A percentile compares a stretch with the other conserved stretches of the same genome.
Conservation (phyloP, 2,888 invertebrate species). For the Acleris holmiana region DNA sequence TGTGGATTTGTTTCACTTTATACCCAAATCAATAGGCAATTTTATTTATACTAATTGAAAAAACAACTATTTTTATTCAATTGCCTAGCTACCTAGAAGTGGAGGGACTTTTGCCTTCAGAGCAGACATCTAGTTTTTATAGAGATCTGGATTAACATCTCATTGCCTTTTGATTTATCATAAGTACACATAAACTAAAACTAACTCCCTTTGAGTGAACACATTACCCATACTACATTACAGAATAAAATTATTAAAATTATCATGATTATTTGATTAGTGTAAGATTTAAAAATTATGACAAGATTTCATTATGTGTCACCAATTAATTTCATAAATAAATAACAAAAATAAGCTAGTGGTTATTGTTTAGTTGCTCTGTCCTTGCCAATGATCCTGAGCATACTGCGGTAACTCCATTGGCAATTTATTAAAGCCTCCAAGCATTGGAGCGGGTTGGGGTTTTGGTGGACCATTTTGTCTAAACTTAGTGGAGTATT, state of each 20-base stretch:
- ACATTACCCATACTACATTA: constrained; percentile 16
- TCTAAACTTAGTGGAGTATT: constrained; percentile 97
- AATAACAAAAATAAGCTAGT: constrained; percentile 1
- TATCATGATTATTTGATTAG: neutral
- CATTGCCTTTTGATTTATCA: constrained; percentile 13
- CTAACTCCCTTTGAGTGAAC: constrained; percentile 33
- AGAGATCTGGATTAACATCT: constrained; percentile 30
- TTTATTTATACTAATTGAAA: neutral
- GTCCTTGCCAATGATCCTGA: constrained; percentile 75
- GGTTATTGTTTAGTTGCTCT: constrained; percentile 52
- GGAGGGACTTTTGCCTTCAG: constrained; percentile 1
- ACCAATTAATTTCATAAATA: constrained; percentile 28
- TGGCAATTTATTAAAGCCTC: constrained; percentile 70
- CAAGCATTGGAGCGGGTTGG: constrained; percentile 56
- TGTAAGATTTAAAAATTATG: constrained; percentile 14
- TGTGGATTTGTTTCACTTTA: neutral
- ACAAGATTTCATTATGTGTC: constrained; percentile 23
- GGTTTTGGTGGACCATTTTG: constrained; percentile 77
- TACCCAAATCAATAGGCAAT: neutral
- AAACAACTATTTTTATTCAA: neutral
- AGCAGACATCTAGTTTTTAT: constrained; percentile 6
- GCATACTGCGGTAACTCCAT: constrained; percentile 73
- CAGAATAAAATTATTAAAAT: neutral
- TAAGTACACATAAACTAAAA: constrained; percentile 33
- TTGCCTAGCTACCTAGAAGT: neutral